Percentiles rank a stretch among this genome's conserved stretches.
phyloP scores from a whole-genome alignment of 1,140 invertebrate genomes.

The Zelostemma sp. region DNA sequence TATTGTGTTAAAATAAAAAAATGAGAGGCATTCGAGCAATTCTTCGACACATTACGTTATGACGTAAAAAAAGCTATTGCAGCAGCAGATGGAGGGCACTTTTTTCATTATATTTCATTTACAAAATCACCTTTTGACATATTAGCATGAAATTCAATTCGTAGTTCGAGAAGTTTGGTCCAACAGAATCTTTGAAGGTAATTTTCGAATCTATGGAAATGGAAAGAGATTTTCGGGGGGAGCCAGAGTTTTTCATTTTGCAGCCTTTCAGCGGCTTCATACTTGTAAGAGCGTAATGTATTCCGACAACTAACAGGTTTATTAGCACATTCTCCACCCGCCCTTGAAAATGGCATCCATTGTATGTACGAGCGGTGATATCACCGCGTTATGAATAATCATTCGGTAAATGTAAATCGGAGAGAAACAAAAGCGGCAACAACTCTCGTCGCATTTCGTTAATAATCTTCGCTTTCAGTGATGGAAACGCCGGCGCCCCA shows the following conservation, averaged over 20 bases:
- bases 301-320: conserved; percentile 12
- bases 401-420: background rate
- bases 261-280: background rate
- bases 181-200: too few species aligned
- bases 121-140: too few species aligned
- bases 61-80: too few species aligned
- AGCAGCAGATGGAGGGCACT: too few species aligned
- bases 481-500: background rate
- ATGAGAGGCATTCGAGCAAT: too few species aligned
- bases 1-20: too few species aligned
- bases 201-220: too few species aligned
- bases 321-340: conserved; percentile 13
- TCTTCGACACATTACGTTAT: too few species aligned
- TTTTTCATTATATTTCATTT: too few species aligned
- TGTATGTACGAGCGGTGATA: conserved; percentile 1
- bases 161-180: too few species aligned
- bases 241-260: background rate
- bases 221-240: background rate
- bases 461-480: background rate
- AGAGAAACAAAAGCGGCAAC: conserved; percentile 1
- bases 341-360: conserved; percentile 5
- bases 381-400: conserved; percentile 6
- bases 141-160: too few species aligned
- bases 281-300: conserved; percentile 8
- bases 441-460: background rate